These are phyloP conservation scores for Capreolus pygargus DNA, from an alignment of 2,113 vertebrate genomes.

Conservation along the genomic window DNA sequence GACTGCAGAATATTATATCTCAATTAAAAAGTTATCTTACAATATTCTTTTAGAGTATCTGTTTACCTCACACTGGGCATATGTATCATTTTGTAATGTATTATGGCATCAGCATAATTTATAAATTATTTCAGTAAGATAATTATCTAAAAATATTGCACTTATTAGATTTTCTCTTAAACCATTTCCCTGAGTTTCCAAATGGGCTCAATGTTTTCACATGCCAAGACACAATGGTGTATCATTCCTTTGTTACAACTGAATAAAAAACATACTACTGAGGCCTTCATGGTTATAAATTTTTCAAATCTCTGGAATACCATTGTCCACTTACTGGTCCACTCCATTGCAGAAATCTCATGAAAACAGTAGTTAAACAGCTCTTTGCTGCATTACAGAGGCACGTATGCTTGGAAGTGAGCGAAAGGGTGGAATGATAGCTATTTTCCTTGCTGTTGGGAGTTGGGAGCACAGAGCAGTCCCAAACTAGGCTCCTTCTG, in stretches of 20 bases:
- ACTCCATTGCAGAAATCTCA: slow-evolving; percentile 44
- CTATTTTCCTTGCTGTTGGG: not conserved
- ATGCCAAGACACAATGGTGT: not conserved
- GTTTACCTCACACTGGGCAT: not conserved
- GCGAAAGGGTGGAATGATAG: not conserved
- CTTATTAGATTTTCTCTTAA: slow-evolving; percentile 14
- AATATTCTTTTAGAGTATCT: not conserved
- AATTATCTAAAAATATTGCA: not conserved
- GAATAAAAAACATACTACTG: slow-evolving; percentile 25
- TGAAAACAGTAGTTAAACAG: slow-evolving; percentile 43
- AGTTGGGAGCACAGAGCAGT: not conserved
- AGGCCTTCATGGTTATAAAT: slow-evolving; percentile 11
- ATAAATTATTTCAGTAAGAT: not conserved
- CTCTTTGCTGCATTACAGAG: slow-evolving; percentile 32
- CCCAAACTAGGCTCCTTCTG: not conserved
- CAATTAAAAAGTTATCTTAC: not conserved
- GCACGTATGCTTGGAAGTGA: slow-evolving; percentile 12
- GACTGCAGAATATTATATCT: not conserved
- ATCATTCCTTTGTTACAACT: slow-evolving; percentile 17
- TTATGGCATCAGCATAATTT: not conserved
- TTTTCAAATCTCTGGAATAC: slow-evolving; percentile 60
- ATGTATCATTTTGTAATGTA: not conserved
- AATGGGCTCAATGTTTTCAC: slow-evolving; percentile 2
- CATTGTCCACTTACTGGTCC: slow-evolving; percentile 14
- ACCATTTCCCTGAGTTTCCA: slow-evolving; percentile 35